Percentiles rank a stretch among this genome's conserved stretches.
Conservation (phyloP, 1,140 invertebrate genomes). For the Drosophila guanche region DNA sequence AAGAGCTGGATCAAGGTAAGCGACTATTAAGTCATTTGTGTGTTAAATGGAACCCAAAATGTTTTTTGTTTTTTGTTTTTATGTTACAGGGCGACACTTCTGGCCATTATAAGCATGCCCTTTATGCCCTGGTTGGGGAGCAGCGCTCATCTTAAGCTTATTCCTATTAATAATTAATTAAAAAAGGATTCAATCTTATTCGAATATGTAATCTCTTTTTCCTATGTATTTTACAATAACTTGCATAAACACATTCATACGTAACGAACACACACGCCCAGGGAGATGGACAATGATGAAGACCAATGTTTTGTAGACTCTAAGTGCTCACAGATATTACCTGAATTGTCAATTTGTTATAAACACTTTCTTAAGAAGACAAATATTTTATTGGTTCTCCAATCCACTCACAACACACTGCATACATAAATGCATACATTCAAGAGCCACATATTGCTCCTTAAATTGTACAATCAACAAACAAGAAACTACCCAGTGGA, state of each 20-base stretch:
- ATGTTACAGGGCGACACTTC: conserved; percentile 74
- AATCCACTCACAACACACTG: no score
- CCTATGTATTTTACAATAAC: conserved; percentile 27
- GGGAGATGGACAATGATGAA: conserved; percentile 2
- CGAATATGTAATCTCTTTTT: conserved; percentile 36
- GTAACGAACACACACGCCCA: conserved; percentile 15
- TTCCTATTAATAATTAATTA: conserved; percentile 18
- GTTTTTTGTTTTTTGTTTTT: conserved; percentile 3
- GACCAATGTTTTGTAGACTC: conserved; percentile 12
- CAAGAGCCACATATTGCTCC: no score
- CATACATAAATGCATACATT: no score
- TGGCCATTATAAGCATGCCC: conserved; percentile 82
- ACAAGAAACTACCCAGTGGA: background rate
- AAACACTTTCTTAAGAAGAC: no score
- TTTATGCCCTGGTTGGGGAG: conserved; percentile 80
- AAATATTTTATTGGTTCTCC: no score
- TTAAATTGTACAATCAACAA: conserved; percentile 1
- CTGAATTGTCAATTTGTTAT: conserved; percentile 23
- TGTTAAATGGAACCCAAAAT: background rate
- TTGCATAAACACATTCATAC: conserved; percentile 21
- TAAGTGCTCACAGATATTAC: conserved; percentile 32
- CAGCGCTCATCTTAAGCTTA: conserved; percentile 78
- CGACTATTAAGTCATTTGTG: conserved; percentile 15
- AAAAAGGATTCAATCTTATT: conserved; percentile 28
- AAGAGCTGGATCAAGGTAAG: conserved; percentile 91